Conservation (phyloP, 2,113 vertebrate genomes). For the Apistogramma diplotaenia region DNA sequence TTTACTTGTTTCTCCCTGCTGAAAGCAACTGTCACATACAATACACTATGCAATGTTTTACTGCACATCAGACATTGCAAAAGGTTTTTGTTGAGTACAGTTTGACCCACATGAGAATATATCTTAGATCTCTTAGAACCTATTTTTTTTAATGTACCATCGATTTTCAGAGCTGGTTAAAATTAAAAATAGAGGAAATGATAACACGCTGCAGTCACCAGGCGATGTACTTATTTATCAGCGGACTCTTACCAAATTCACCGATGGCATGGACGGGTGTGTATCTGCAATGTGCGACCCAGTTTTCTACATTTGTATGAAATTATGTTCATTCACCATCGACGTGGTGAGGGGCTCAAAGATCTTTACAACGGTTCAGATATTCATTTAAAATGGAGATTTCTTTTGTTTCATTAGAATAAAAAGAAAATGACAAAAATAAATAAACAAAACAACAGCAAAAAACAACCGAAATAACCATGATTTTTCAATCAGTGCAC, state of each 20-base stretch:
- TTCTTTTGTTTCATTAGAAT: neutral
- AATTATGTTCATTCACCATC: neutral
- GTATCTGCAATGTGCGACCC: neutral
- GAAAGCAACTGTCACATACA: slow-evolving; percentile 54
- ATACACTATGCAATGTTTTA: slow-evolving; percentile 40
- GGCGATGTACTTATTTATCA: neutral
- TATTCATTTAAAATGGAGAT: neutral
- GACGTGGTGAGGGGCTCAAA: neutral
- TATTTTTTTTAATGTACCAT: too few relatives aligned
- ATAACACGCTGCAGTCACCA: slow-evolving; percentile 26
- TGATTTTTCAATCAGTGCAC: neutral
- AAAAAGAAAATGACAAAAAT: neutral
- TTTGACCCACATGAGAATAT: slow-evolving; percentile 9
- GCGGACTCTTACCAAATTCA: neutral
- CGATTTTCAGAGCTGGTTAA: slow-evolving; percentile 9
- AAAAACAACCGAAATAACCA: neutral
- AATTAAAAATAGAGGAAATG: slow-evolving; percentile 30
- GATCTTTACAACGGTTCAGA: neutral
- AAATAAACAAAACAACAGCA: neutral
- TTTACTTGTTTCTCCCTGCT: slow-evolving; percentile 19
- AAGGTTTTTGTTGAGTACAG: slow-evolving; percentile 5
- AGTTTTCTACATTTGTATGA: neutral
- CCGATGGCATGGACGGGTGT: too few relatives aligned
- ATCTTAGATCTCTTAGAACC: too few relatives aligned
- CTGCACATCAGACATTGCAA: slow-evolving; percentile 19